A percentile compares a stretch with the other conserved stretches of the same genome.
Conservation (phyloP, 1,140 invertebrate species). For the Leguminivora glycinivorella region DNA sequence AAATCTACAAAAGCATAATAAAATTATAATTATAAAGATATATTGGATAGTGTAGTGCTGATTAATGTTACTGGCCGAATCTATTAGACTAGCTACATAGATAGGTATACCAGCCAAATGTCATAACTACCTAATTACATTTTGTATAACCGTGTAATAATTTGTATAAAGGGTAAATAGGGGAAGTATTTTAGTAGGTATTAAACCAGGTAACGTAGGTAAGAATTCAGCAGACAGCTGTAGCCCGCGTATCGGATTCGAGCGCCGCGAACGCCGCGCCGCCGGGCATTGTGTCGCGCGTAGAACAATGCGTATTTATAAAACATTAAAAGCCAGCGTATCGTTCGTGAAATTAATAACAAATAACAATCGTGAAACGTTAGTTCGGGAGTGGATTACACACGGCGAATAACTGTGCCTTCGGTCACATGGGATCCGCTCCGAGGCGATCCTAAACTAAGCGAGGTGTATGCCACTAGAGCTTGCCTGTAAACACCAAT, state of each 20-base stretch:
- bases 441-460: not conserved
- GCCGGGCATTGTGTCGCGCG: conserved; percentile 69
- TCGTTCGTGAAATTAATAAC: conserved; percentile 78
- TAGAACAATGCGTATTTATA: conserved; percentile 78
- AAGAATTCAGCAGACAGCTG: conserved; percentile 65
- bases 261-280: conserved; percentile 54
- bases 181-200: not conserved
- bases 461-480: not conserved
- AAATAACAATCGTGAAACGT: conserved; percentile 78
- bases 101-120: no score
- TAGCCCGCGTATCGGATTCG: conserved; percentile 60
- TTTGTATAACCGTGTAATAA: no score
- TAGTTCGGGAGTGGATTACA: conserved; percentile 72
- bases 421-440: conserved; percentile 17
- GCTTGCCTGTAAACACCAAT: not conserved
- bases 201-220: conserved; percentile 22
- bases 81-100: no score
- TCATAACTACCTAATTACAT: no score
- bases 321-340: conserved; percentile 75
- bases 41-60: no score
- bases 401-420: conserved; percentile 52
- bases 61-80: no score
- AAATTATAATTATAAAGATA: no score
- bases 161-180: not conserved
- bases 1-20: no score